Percentiles rank a stretch among this genome's conserved stretches.
Conservation (phyloP, 2,797 vertebrate species). For the Enoplosus armatus region DNA sequence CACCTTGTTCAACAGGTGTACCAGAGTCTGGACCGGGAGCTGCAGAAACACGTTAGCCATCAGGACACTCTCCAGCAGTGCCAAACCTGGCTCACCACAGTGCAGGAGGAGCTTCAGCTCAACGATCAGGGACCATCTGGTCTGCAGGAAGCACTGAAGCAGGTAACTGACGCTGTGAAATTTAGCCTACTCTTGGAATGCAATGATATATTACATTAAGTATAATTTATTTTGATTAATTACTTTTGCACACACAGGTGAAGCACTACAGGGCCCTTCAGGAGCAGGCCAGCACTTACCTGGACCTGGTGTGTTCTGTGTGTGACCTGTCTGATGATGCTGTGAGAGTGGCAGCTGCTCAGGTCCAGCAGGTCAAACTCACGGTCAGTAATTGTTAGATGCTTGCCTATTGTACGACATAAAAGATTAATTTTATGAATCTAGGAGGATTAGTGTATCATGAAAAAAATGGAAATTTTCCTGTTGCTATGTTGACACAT, state of each 20-base stretch:
- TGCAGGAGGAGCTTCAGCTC: constrained; percentile 90
- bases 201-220: accelerated
- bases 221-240: background rate
- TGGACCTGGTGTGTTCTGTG: constrained; percentile 96
- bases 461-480: background rate
- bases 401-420: background rate
- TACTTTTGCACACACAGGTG: constrained; percentile 81
- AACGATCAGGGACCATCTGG: constrained; percentile 88
- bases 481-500: background rate
- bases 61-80: constrained; percentile 96
- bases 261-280: constrained; percentile 95
- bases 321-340: constrained; percentile 93
- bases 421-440: background rate
- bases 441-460: background rate
- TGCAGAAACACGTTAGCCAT: constrained; percentile 95
- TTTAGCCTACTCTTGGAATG: background rate
- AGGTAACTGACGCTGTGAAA: constrained; percentile 80
- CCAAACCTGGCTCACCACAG: constrained; percentile 91
- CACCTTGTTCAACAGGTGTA: constrained; percentile 87
- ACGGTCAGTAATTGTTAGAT: constrained; percentile 83
- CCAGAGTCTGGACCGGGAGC: constrained; percentile 94
- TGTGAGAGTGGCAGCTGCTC: constrained; percentile 90
- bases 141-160: constrained; percentile 92
- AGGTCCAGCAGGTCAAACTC: constrained; percentile 94
- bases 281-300: constrained; percentile 95